Base-by-base conservation (phyloP, 2,888 invertebrate genomes). In the Cynaeus angustus region DNA sequence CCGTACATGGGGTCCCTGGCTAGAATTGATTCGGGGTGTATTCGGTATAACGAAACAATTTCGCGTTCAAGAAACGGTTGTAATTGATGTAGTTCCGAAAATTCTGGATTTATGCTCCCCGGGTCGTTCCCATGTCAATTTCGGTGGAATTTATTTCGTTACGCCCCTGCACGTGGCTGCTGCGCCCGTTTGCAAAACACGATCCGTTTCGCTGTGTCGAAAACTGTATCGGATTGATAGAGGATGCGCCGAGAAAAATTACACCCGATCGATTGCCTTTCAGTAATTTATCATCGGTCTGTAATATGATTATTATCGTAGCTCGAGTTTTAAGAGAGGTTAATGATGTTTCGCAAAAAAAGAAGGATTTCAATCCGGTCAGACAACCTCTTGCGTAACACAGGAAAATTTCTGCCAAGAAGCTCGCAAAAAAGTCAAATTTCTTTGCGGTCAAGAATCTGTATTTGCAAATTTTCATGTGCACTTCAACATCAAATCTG, bases 171-270 rank as follows among this genome's bases (percentile, higher is more conserved):
- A 64, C 70, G 70, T 70, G 70, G 55, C 59, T 43, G 33, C 66
- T 13, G 30, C 16, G 33, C 33, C 62, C 62, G 61, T 58, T 67
- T 67, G 53, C 61, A 68, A 68, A 64, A 64, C 56, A 56, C 55
- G 64, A 68, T 68, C 58, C 46, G 68, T 68, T 64, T 64, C 68
- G 64, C 33, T 58, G 50, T 21, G 59, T 55, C 64, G 55, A 68
- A 68, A 68, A 68, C 48, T 68, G 66, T 70, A 70, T 70, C 70
- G 66, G 58, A 66, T 69, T 69, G 53, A 66, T 69, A 52, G 61
- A 66, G 56, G 53, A 61, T 61, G 69, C 59, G 59, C 45, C 59
- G 71, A 56, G 68, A 71, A 71, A 71, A 71, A 71, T 71, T 71
- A 68, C 71, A 64, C 68, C 56, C 46, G 37, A 71, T 69, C 62